phyloP scores from a whole-genome alignment of 2,113 vertebrate genomes.

The Paedocypris sp. region DNA sequence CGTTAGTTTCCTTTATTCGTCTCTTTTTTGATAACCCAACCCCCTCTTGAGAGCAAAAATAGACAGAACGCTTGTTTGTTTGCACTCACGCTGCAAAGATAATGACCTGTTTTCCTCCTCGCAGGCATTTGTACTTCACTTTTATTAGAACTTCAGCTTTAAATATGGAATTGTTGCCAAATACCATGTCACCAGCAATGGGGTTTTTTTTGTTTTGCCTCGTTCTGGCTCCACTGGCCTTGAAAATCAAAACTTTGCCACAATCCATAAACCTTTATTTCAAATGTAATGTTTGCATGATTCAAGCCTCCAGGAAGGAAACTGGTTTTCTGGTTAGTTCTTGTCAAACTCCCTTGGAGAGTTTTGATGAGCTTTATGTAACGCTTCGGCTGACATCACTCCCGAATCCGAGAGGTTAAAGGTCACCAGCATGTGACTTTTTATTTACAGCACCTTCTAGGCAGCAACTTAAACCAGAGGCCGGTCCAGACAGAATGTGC shows the following conservation, averaged over 20 bases:
- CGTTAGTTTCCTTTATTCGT: slow-evolving; percentile 29
- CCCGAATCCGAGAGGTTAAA: slow-evolving; percentile 32
- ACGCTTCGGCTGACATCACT: slow-evolving; percentile 27
- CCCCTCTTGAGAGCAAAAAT: neutral
- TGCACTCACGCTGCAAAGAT: neutral
- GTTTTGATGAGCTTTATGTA: neutral
- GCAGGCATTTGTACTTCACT: too few relatives aligned
- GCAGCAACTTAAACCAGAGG: slow-evolving; percentile 31
- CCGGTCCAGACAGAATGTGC: slow-evolving; percentile 26
- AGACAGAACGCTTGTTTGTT: neutral
- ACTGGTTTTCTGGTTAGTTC: neutral
- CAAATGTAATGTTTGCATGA: neutral
- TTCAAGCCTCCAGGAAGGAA: neutral
- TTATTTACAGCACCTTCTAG: slow-evolving; percentile 42
- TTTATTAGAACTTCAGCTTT: too few relatives aligned
- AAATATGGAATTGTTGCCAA: too few relatives aligned
- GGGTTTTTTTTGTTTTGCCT: neutral
- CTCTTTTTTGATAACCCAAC: slow-evolving; percentile 23
- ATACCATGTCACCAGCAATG: neutral
- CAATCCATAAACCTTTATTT: slow-evolving; percentile 1
- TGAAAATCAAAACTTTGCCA: neutral
- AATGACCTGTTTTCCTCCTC: too few relatives aligned
- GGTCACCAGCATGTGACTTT: slow-evolving; percentile 24
- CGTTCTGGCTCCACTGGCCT: neutral
- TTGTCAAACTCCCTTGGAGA: neutral